Evolutionary conservation across 2,888 invertebrate genomes (phyloP).

Genomic region (Drosophila formosana): DNA sequence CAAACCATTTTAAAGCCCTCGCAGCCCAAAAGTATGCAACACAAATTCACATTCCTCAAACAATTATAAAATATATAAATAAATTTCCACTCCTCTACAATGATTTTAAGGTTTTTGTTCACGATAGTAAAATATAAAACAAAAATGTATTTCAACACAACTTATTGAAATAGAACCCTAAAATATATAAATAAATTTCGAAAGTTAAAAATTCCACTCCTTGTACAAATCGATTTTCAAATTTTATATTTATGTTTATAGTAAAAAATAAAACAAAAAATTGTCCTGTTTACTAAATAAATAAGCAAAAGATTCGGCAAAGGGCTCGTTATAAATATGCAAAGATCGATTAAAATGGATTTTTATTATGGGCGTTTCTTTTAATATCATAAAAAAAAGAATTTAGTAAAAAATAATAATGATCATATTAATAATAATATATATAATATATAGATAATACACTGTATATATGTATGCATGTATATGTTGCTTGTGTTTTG

Average conservation of each 20-base stretch:
- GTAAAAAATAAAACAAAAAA: too few species aligned
- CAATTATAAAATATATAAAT: neutral
- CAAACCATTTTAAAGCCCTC: neutral
- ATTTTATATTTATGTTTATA: too few species aligned
- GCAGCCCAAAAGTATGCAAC: conserved; percentile 24
- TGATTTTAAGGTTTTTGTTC: too few species aligned
- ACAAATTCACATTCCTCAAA: neutral
- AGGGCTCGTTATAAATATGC: neutral
- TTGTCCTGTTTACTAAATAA: too few species aligned
- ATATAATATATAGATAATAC: conserved; percentile 69
- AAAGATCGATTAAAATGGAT: conserved; percentile 24
- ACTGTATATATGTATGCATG: conserved; percentile 45
- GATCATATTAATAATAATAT: conserved; percentile 49
- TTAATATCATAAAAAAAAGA: conserved; percentile 37
- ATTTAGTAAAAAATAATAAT: conserved; percentile 36
- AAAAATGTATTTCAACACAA: neutral
- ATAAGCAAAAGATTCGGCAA: neutral
- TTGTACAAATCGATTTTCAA: too few species aligned
- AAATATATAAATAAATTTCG: neutral
- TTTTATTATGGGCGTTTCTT: conserved; percentile 50
- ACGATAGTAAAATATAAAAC: neutral
- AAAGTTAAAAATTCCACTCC: too few species aligned
- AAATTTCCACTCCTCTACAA: too few species aligned
- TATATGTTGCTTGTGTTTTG: conserved; percentile 34
- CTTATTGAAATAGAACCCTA: too few species aligned